phyloP scores from a whole-genome alignment of 2,113 vertebrate species.

The Menidia beryllina region DNA sequence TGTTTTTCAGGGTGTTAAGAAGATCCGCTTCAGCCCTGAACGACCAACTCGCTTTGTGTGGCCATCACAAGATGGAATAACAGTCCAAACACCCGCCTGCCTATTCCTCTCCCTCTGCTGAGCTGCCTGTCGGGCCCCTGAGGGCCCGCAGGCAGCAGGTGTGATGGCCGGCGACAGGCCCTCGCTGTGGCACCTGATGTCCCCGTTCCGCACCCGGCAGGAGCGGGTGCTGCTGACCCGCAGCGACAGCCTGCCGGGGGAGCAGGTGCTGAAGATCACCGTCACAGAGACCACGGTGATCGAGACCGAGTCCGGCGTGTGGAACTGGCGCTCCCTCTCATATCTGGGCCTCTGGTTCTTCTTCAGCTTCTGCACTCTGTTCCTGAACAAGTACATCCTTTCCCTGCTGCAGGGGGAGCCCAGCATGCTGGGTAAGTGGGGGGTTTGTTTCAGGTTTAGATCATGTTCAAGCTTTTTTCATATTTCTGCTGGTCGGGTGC shows the following conservation, averaged over 20 bases:
- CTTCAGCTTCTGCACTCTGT: conserved; percentile 98
- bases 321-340: conserved; percentile 85
- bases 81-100: background rate
- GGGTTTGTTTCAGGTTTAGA: background rate
- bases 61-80: conserved; percentile 55
- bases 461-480: no score
- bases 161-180: conserved; percentile 67
- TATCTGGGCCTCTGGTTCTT: conserved; percentile 94
- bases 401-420: conserved; percentile 94
- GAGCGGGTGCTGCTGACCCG: conserved; percentile 86
- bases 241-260: conserved; percentile 86
- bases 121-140: conserved; percentile 20
- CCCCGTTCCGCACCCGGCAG: conserved; percentile 77
- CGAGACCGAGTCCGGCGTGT: conserved; percentile 90
- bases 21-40: background rate
- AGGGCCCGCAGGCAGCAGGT: conserved; percentile 10
- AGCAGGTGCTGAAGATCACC: conserved; percentile 90
- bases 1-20: background rate
- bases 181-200: conserved; percentile 67
- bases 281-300: conserved; percentile 94
- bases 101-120: background rate
- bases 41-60: background rate
- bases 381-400: conserved; percentile 97
- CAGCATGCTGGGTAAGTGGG: conserved; percentile 89
- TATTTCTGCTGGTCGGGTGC: no score